Percentiles rank a stretch among this genome's conserved stretches.
These are phyloP conservation scores for Drosophila macrothrix DNA, from an alignment of 2,888 invertebrate species.

Conservation along the genomic window DNA sequence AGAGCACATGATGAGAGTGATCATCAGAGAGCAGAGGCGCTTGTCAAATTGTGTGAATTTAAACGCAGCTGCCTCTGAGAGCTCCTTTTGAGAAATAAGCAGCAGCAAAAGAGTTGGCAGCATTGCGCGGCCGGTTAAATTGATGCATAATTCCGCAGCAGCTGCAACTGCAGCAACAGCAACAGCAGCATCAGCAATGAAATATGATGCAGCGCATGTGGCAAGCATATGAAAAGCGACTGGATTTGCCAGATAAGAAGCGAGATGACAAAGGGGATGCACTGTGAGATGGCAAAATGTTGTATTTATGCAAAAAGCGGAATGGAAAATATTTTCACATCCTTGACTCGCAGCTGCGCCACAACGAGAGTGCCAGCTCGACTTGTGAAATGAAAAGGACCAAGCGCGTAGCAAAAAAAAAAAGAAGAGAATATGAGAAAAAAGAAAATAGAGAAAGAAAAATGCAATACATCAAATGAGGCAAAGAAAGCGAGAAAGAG, in stretches of 20 bases:
- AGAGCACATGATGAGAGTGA: slow-evolving; percentile 61
- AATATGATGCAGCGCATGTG: slow-evolving; percentile 72
- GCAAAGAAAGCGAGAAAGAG: slow-evolving; percentile 10
- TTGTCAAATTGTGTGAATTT: slow-evolving; percentile 73
- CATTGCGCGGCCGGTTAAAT: slow-evolving; percentile 74
- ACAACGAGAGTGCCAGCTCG: slow-evolving; percentile 35
- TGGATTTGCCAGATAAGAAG: slow-evolving; percentile 51
- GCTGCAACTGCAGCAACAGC: slow-evolving; percentile 40
- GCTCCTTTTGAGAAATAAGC: slow-evolving; percentile 1
- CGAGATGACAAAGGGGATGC: slow-evolving; percentile 1
- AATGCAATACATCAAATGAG: slow-evolving; percentile 74
- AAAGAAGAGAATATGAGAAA: slow-evolving; percentile 4
- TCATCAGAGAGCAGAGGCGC: slow-evolving; percentile 45
- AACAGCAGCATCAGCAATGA: slow-evolving; percentile 52
- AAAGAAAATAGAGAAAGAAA: slow-evolving; percentile 25
- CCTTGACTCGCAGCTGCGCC: slow-evolving; percentile 73
- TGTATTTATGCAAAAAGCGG: slow-evolving; percentile 76
- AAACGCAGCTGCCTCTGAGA: slow-evolving; percentile 42
- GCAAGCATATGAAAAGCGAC: slow-evolving; percentile 72
- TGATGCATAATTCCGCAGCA: slow-evolving; percentile 69
- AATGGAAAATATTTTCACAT: slow-evolving; percentile 76
- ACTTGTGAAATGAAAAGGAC: slow-evolving; percentile 65
- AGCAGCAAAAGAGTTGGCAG: slow-evolving; percentile 46
- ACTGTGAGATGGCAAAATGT: slow-evolving; percentile 56
- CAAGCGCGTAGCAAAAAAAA: slow-evolving; percentile 11